Percentiles rank a stretch among this genome's conserved stretches.
Conservation (phyloP, 2,888 invertebrate species). For the Girardia tigrina region DNA sequence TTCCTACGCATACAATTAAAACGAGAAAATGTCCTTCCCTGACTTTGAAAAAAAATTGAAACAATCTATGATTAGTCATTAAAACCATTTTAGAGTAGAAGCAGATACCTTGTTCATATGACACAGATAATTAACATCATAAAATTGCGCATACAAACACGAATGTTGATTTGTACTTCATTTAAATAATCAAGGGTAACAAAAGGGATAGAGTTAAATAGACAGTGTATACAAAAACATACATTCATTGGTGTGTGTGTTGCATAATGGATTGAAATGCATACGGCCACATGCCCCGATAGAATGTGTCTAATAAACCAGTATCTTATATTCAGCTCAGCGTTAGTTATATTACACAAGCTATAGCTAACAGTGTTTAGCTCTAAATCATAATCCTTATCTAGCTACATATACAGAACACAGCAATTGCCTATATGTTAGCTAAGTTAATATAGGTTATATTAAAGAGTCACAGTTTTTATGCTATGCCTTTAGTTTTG, state of each 20-base stretch:
- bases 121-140: constrained; percentile 23
- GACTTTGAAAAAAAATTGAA: not conserved
- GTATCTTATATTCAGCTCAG: constrained; percentile 21
- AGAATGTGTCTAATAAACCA: constrained; percentile 1
- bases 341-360: constrained; percentile 23
- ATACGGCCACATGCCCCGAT: not conserved
- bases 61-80: constrained; percentile 23
- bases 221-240: not conserved
- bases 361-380: constrained; percentile 20
- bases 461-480: constrained; percentile 23
- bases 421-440: constrained; percentile 23
- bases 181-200: constrained; percentile 17
- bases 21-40: too few relatives aligned
- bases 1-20: not conserved
- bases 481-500: constrained; percentile 23
- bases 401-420: constrained; percentile 23
- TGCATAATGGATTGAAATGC: not conserved
- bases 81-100: constrained; percentile 23
- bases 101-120: constrained; percentile 20
- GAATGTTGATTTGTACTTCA: constrained; percentile 16
- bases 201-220: constrained; percentile 9
- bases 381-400: constrained; percentile 23
- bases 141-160: constrained; percentile 19
- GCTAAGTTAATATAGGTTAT: constrained; percentile 23
- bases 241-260: not conserved